Percentiles rank a stretch among this genome's conserved stretches.
Evolutionary conservation across 2,888 invertebrate species (phyloP).

Genomic region (Acronicta alni): DNA sequence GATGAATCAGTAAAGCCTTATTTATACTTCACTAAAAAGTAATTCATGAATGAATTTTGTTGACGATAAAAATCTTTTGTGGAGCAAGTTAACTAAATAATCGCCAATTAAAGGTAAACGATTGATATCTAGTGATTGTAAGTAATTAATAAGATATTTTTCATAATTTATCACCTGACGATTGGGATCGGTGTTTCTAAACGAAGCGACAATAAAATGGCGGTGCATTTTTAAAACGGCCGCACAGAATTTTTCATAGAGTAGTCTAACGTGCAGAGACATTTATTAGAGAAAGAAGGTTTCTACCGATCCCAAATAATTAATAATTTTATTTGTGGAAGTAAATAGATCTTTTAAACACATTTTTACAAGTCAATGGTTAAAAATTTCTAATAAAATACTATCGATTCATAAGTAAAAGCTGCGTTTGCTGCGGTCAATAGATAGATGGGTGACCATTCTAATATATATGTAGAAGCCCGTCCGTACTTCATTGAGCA

Average conservation of each 20-base stretch:
- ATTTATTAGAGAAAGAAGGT: too few relatives aligned
- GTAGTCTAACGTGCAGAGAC: constrained; percentile 56
- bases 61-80: constrained; percentile 61
- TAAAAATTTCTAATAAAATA: too few relatives aligned
- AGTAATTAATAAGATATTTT: constrained; percentile 85
- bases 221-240: constrained; percentile 76
- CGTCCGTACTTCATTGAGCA: too few relatives aligned
- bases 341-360: too few relatives aligned
- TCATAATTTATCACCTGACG: constrained; percentile 81
- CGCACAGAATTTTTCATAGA: constrained; percentile 71
- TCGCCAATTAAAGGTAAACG: constrained; percentile 78
- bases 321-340: too few relatives aligned
- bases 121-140: constrained; percentile 75
- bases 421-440: too few relatives aligned
- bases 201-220: constrained; percentile 70
- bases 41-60: constrained; percentile 49
- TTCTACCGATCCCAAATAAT: too few relatives aligned
- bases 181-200: constrained; percentile 76
- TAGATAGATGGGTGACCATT: too few relatives aligned
- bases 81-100: constrained; percentile 73
- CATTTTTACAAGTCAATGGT: too few relatives aligned
- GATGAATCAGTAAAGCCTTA: constrained; percentile 18
- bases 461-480: too few relatives aligned
- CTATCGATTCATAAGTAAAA: too few relatives aligned
- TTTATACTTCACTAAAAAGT: constrained; percentile 48